Base-by-base conservation (phyloP, 2,797 vertebrate species). In the Synaphobranchus kaupii region DNA sequence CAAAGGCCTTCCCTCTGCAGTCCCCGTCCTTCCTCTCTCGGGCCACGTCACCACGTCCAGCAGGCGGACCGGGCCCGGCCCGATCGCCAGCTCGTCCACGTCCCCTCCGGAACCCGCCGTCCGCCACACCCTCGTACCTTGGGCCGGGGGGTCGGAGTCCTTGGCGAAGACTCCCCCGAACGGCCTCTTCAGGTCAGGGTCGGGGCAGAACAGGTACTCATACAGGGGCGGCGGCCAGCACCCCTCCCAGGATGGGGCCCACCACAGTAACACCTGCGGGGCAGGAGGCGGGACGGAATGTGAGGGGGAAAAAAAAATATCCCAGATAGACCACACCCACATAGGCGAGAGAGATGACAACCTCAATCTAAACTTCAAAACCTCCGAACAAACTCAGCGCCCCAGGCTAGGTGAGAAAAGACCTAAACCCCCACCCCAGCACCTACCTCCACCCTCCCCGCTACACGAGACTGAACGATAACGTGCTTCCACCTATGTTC, bases 181-280 rank as follows among this genome's bases (percentile, higher is more conserved):
- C 50, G 89, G 93, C 48, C 85, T 95, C 91, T 97, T 98, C 89
- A 97, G 92, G 73, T 97, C 96, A 4, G 91, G 90, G 0, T 97
- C 96, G 0, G 97, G 97, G 91, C 97, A 97, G 90, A 97, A 97
- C 88, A 98, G 94, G 0, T 97, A 97, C 54, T 97, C 96, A 0
- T 98, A 98, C 22, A 97, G 94, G 94, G 54, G 95, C 94, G 8
- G 95, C 97, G 0, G 97, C 97, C 6, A 98, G 91, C 31, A 97
- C 94, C 0, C 96, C 97, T 58, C 97, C 97, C 47, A 97, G 93
- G 54, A 96, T 93, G 2, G 98, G 97, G 83, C 97, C 97, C 56
- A 97, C 94, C 97, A n/a, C 97, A 98, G 88, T 98, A 98, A 98
- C 0, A 98, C 94, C 98, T 98, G 90, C 17, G 87, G 87, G 48